Evolutionary conservation across 1,140 invertebrate genomes (phyloP), one percentile per base, ranked within the genome.

Genomic region (Ceratina japonica): DNA sequence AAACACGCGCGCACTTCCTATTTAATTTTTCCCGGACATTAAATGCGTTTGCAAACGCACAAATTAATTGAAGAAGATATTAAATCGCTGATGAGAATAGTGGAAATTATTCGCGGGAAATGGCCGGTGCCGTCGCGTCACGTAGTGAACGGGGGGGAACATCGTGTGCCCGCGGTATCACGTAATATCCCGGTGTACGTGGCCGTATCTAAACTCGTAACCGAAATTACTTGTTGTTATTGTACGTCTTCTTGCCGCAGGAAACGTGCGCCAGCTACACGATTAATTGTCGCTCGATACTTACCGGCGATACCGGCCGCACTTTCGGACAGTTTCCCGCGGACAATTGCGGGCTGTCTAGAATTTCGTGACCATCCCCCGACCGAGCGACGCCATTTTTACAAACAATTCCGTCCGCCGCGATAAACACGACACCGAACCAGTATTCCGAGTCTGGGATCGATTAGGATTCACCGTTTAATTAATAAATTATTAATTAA

Each of bases 221-320:
- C 71, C 70, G 82, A 84, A 84, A 84, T 83, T 83, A 83, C 82
- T 84, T 65, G 75, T 84, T 74, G 81, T 71, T 78, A 78, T 78
- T 78, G 68, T 78, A 63, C 51, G 51, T 56, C 59, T 78, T 71
- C 69, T 78, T 72, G 75, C 59, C 22, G 16, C 8, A 4, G 75
- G 59, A 54, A 63, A 72, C 68, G 75, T 63, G 69, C 58, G 49
- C 68, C 59, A 22, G 75, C 49, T 64, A 56, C 51, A 18, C 69
- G 69, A 78, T 78, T 78, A 78, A 70, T 78, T 72, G 31, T 13
- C 22, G 20, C 37, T 44, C 59, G 59, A 72, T 72, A 72, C 69
- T 78, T 62, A 72, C 22, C 22, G 3, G 61, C 61, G 59, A 63
- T 51, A 73, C 37, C 37, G 37, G 59, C 71, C 51, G 24, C 37